Conservation (phyloP, 2,797 vertebrate genomes). For the Typhlichthys eigenmanni region DNA sequence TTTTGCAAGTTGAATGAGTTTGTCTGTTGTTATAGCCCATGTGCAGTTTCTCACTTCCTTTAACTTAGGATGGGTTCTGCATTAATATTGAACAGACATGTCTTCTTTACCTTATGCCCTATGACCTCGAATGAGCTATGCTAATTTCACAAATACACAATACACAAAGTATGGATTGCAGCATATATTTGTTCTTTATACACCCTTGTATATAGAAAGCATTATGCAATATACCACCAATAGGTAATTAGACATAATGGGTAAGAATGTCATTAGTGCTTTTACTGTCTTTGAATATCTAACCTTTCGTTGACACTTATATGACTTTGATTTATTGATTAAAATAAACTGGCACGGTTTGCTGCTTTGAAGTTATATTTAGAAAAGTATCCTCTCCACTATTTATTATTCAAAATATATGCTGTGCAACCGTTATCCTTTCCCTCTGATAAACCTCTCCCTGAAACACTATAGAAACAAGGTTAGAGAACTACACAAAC, state of each 20-base stretch:
- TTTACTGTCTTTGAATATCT: too few relatives aligned
- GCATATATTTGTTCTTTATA: too few relatives aligned
- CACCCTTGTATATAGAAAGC: too few relatives aligned
- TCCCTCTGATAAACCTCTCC: constrained; percentile 18
- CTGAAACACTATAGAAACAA: constrained; percentile 21
- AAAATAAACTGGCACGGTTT: background rate
- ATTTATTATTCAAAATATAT: background rate
- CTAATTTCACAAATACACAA: constrained; percentile 8
- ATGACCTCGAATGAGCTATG: background rate
- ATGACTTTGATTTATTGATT: constrained; percentile 1
- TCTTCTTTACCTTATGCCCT: background rate
- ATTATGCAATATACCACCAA: too few relatives aligned
- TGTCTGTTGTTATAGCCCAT: too few relatives aligned
- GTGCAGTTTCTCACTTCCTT: background rate
- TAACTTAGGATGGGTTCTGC: constrained; percentile 14
- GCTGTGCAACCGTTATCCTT: background rate
- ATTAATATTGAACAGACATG: constrained; percentile 11
- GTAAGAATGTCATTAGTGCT: too few relatives aligned
- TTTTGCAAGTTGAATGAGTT: background rate
- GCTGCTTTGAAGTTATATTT: background rate
- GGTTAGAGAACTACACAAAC: background rate
- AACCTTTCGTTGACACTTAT: constrained; percentile 5
- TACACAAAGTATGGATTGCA: too few relatives aligned
- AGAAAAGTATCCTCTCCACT: background rate
- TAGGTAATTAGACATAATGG: too few relatives aligned